Evolutionary conservation across 1,140 invertebrate species (phyloP).

Genomic region (Cataglyphis hispanica): DNA sequence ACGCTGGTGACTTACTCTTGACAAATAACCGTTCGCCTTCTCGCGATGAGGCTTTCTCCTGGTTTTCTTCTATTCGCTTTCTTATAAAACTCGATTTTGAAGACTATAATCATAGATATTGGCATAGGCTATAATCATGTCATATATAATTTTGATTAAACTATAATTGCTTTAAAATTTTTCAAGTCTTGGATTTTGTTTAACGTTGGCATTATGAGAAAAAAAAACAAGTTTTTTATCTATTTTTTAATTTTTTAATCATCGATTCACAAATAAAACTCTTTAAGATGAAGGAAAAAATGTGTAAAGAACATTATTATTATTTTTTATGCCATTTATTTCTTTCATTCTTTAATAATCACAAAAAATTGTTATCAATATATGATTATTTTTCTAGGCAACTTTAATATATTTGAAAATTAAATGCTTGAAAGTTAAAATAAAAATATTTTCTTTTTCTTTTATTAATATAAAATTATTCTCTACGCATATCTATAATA

Average conservation of each 20-base stretch:
- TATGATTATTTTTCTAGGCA: neutral
- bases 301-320: neutral
- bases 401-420: neutral
- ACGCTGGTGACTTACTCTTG: slow-evolving; percentile 26
- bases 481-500: too few relatives aligned
- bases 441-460: neutral
- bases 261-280: neutral
- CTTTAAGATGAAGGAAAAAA: neutral
- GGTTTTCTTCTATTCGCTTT: neutral
- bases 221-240: neutral
- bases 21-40: slow-evolving; percentile 12
- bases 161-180: too few relatives aligned
- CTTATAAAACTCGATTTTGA: neutral
- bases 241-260: too few relatives aligned
- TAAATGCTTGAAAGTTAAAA: neutral
- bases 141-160: too few relatives aligned
- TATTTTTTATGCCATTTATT: neutral
- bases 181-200: too few relatives aligned
- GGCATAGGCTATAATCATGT: too few relatives aligned
- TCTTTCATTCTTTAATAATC: neutral
- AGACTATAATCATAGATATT: too few relatives aligned
- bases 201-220: neutral
- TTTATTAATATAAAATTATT: neutral
- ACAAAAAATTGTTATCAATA: neutral
- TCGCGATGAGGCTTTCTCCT: neutral